These are phyloP conservation scores for Stegophylla sp. DNA, from an alignment of 2,888 invertebrate genomes.

Conservation along the genomic window DNA sequence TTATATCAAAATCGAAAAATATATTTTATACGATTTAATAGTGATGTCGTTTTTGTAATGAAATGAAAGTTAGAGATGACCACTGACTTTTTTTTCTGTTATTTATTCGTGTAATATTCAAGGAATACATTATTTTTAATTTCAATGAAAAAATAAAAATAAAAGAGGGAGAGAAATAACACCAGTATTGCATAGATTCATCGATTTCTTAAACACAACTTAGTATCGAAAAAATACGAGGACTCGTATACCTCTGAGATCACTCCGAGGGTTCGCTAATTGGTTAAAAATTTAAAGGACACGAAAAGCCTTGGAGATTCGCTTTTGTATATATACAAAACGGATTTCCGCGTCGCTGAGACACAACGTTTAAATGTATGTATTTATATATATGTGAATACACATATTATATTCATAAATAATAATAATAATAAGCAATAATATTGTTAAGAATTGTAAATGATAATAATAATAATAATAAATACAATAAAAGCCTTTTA, in stretches of 20 bases:
- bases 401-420: neutral
- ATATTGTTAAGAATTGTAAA: slow-evolving; percentile 23
- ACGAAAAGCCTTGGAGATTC: slow-evolving; percentile 52
- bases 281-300: slow-evolving; percentile 22
- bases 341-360: slow-evolving; percentile 40
- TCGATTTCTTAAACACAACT: slow-evolving; percentile 16
- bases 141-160: neutral
- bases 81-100: neutral
- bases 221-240: slow-evolving; percentile 17
- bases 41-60: slow-evolving; percentile 9
- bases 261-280: slow-evolving; percentile 4
- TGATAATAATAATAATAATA: neutral
- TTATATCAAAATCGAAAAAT: neutral
- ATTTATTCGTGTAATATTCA: neutral
- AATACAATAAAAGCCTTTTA: slow-evolving; percentile 5
- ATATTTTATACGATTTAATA: neutral
- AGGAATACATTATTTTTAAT: neutral
- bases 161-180: neutral
- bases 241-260: slow-evolving; percentile 16
- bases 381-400: neutral
- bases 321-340: slow-evolving; percentile 52
- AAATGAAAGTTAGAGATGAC: neutral
- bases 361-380: slow-evolving; percentile 7
- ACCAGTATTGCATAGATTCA: neutral
- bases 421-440: slow-evolving; percentile 5